Evolutionary conservation across 1,140 invertebrate species (phyloP).

Genomic region (Procambarus virginalis): DNA sequence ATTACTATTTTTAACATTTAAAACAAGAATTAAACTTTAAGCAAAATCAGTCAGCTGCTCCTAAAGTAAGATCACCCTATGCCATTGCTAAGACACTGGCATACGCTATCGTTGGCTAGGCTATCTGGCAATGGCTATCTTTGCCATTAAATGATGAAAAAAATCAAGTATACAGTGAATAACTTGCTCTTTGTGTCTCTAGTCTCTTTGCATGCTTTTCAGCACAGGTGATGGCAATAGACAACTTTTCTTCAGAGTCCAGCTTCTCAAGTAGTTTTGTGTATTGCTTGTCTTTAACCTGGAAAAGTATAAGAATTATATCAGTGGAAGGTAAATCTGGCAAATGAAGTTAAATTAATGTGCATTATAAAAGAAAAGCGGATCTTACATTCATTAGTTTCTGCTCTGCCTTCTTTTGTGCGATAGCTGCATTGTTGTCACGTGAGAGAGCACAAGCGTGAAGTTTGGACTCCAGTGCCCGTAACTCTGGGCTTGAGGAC

Average conservation of each 20-base stretch:
- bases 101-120: too few species aligned
- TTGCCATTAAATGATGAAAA: background rate
- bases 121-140: too few species aligned
- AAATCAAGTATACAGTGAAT: background rate
- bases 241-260: slow-evolving; percentile 7
- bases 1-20: too few species aligned
- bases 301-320: background rate
- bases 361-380: background rate
- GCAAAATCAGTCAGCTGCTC: too few species aligned
- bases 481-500: slow-evolving; percentile 19
- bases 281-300: slow-evolving; percentile 31
- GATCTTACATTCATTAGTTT: slow-evolving; percentile 5
- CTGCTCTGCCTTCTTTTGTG: slow-evolving; percentile 26
- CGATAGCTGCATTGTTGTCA: slow-evolving; percentile 40
- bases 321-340: too few species aligned
- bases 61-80: too few species aligned
- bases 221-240: background rate
- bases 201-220: slow-evolving; percentile 9
- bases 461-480: slow-evolving; percentile 37
- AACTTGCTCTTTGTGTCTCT: slow-evolving; percentile 18
- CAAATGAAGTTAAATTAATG: too few species aligned
- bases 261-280: slow-evolving; percentile 2
- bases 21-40: too few species aligned
- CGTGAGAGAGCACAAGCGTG: slow-evolving; percentile 34
- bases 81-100: too few species aligned